Conservation (phyloP, 2,888 invertebrate genomes). For the Drosophila macrothrix region DNA sequence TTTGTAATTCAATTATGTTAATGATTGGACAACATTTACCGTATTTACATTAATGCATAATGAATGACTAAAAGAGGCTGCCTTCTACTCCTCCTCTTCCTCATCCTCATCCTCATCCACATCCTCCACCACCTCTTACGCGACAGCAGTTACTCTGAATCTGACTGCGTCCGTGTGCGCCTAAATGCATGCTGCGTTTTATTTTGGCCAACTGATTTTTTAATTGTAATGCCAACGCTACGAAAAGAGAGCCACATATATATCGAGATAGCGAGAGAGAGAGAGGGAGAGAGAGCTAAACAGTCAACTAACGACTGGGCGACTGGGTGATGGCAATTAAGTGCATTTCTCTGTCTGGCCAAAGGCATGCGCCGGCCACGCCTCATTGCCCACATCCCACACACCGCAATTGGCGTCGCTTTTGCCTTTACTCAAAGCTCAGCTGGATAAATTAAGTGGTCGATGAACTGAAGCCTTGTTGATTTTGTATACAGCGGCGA, state of each 20-base stretch:
- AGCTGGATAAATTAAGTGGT: constrained; percentile 83
- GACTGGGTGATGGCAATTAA: constrained; percentile 67
- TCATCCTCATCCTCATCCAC: too few relatives aligned
- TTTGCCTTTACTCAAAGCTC: constrained; percentile 79
- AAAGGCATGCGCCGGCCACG: constrained; percentile 66
- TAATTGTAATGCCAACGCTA: constrained; percentile 52
- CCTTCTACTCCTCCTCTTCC: not conserved
- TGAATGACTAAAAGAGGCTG: constrained; percentile 75
- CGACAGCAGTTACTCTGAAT: not conserved
- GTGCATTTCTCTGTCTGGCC: constrained; percentile 82
- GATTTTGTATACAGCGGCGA: constrained; percentile 74
- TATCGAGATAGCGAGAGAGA: not conserved
- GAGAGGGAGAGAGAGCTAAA: constrained; percentile 34
- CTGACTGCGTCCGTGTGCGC: constrained; percentile 21
- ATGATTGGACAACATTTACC: constrained; percentile 85
- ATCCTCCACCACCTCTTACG: not conserved
- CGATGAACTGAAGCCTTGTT: constrained; percentile 83
- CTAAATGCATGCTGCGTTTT: constrained; percentile 66
- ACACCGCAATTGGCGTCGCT: constrained; percentile 47
- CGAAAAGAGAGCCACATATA: not conserved
- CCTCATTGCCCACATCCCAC: constrained; percentile 21
- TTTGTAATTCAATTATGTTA: constrained; percentile 85
- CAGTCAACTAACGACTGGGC: constrained; percentile 26
- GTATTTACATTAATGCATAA: constrained; percentile 85
- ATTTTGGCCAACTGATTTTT: constrained; percentile 67